Percentiles rank a stretch among this genome's conserved stretches.
Conservation (phyloP, 2,113 vertebrate species). For the Sylvietta virens region DNA sequence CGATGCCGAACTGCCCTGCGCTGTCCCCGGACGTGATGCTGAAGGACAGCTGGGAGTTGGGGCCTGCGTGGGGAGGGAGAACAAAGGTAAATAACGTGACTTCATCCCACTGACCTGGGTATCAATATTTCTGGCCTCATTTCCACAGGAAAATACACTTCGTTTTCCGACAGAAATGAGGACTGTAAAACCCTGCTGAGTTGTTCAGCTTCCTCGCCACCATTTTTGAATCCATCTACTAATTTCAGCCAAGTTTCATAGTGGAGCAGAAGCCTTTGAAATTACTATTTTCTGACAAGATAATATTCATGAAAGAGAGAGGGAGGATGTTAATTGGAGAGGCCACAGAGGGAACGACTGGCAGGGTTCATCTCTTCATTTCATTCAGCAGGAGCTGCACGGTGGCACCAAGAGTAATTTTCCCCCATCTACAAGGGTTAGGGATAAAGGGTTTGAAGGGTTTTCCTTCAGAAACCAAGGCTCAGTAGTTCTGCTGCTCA, state of each 20-base stretch:
- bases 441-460: neutral
- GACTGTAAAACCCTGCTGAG: accelerated
- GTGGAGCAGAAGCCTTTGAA: neutral
- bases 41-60: constrained; percentile 84
- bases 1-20: constrained; percentile 80
- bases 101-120: neutral
- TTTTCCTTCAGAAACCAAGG: neutral
- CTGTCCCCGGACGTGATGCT: constrained; percentile 88
- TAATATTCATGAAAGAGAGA: neutral
- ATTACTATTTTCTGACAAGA: neutral
- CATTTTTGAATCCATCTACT: neutral
- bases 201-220: neutral
- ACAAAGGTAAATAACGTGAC: neutral
- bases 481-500: neutral
- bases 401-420: accelerated
- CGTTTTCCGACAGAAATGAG: neutral
- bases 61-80: constrained; percentile 68
- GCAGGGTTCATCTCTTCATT: neutral
- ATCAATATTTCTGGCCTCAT: neutral
- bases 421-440: too few species aligned
- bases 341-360: accelerated
- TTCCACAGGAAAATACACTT: neutral
- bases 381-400: neutral
- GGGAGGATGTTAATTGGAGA: neutral
- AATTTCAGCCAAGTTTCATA: neutral